Base-by-base conservation (phyloP, 2,113 vertebrate genomes). In the Kryptolebias marmoratus region DNA sequence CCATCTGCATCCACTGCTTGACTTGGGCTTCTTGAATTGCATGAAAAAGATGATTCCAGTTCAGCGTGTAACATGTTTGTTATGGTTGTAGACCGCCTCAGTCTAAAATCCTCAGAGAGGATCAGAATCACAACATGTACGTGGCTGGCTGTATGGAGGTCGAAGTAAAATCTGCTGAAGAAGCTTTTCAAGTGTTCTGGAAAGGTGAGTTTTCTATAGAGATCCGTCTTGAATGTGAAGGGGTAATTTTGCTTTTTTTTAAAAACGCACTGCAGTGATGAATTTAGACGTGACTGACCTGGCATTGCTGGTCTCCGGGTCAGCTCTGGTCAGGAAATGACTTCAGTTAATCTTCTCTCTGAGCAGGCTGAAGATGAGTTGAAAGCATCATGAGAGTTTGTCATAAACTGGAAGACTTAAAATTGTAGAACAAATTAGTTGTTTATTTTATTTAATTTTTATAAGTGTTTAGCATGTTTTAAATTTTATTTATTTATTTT, bases 71-170 rank as follows among this genome's bases (percentile, higher is more conserved):
- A 79, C 36, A 0, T 22, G 49, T 48, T 4, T 76, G 62, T 66
- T 72, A 13, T 68, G 32, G 92, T 81, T 93, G 91, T 45, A 99
- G 98, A 94, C 94, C 95, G 8, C 97, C 96, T 5, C 98, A 99
- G 13, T 98, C 98, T 73, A 99, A 94, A 91, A 89, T 92, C 36
- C 95, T 99, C 7, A 91, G 97, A 27, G 98, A 99, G 88, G 98
- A 99, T 85, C 96, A 96, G 89, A 96, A 96, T 74, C 98, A 98
- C 91, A 99, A 98, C 83, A 98, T 99, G 96, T 99, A 99, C 2
- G 96, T 99, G 60, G 92, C 94, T 0, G 96, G 97, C 1, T 98
- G 97, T 82, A 96, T 96, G 0, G 97, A 98, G 55, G 92, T 98
- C 0, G 97, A 99, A 86, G 97, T 99, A 32, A 98, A 99, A 81